Base-by-base conservation (phyloP, 2,888 invertebrate species). In the Oscheius onirici region DNA sequence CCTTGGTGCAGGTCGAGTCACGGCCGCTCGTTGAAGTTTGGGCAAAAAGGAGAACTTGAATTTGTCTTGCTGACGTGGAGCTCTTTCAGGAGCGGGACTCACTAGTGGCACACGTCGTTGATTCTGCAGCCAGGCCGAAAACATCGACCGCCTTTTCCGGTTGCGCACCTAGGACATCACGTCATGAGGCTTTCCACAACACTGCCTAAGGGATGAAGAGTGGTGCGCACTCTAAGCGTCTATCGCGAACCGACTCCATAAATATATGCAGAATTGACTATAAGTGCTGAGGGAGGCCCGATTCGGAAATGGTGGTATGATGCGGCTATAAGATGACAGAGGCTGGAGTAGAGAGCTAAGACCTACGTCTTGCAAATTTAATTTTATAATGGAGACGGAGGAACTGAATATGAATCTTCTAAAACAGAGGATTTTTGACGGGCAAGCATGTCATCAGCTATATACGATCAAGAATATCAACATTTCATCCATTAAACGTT, bases 131-230 rank as follows among this genome's bases (percentile, higher is more conserved):
- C 66, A 66, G 40, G 66, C 66, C 54, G 66, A 66, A 54, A 66
- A 66, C 66, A 66, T 66, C 54, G 66, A 63, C 63, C 63, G 63
- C 63, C 63, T 63, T 46, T 63, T 63, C 63, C 63, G 63, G 63
- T 63, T 46, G 63, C 63, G 63, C 63, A 63, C 63, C 63, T 63
- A 49, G 34, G 63, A 34, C 63, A 49, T 63, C 63, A 63, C 63
- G 63, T 63, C 63, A 63, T 63, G 26, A 28, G 46, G 58, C 41
- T 58, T 58, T 58, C 58, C 58, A 58, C 41, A 58, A 58, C 43
- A 58, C 15, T 40, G 58, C 40, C 40, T 58, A 41, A 20, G 41
- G 41, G 43, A n/a, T 34, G 34, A 17, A 13, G 11, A 41, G 41
- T 2, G 10, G 55, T 10, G 13, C 3, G 55, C 28, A 15, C n/a